Conservation (phyloP, 2,888 invertebrate species). For the Melanotus villosus region DNA sequence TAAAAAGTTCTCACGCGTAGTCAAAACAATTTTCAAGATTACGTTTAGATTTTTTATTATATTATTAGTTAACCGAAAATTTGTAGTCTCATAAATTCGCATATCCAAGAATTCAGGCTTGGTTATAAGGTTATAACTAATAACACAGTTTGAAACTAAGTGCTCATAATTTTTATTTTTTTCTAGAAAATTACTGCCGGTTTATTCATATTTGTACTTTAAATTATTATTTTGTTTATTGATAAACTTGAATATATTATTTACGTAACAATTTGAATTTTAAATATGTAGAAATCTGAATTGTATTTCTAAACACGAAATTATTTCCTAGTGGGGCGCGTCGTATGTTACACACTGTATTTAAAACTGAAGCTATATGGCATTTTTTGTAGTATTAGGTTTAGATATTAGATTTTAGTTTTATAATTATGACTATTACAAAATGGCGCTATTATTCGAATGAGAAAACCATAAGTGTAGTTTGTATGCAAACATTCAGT, state of each 20-base stretch:
- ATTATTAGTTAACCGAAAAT: too few relatives aligned
- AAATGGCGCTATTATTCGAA: constrained; percentile 1
- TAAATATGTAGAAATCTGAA: not conserved
- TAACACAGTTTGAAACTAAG: too few relatives aligned
- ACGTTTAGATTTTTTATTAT: too few relatives aligned
- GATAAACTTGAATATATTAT: not conserved
- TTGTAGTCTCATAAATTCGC: too few relatives aligned
- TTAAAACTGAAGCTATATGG: constrained; percentile 5
- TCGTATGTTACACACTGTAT: constrained; percentile 8
- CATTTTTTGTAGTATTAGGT: constrained; percentile 14
- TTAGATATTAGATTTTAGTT: constrained; percentile 18
- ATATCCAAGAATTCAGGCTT: too few relatives aligned
- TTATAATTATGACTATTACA: constrained; percentile 6
- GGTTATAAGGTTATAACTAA: too few relatives aligned
- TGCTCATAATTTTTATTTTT: too few relatives aligned
- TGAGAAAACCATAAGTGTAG: constrained; percentile 8
- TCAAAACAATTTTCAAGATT: too few relatives aligned
- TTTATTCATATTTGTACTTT: not conserved
- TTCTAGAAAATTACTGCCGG: not conserved
- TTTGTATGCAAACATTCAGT: constrained; percentile 33
- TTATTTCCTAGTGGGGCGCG: not conserved
- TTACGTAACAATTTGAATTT: not conserved
- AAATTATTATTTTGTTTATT: not conserved
- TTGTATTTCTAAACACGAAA: not conserved
- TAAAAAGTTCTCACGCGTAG: too few relatives aligned